phyloP scores from a whole-genome alignment of 2,888 invertebrate genomes.

The Philereme vetulata region DNA sequence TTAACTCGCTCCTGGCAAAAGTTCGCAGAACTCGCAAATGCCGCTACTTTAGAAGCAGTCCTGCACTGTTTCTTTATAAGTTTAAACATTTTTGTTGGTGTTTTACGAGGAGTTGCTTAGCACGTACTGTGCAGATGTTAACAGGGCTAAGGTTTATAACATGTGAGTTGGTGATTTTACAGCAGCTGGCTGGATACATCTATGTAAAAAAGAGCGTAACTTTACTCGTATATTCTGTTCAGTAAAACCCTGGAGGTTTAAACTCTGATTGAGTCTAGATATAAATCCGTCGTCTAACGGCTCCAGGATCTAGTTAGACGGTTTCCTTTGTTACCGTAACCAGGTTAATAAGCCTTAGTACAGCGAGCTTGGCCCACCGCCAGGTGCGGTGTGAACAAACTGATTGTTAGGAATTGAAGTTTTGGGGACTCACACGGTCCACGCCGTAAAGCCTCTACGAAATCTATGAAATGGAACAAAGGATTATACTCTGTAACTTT shows the following conservation, averaged over 20 bases:
- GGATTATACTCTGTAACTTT: too few relatives aligned
- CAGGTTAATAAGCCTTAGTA: constrained; percentile 27
- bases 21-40: constrained; percentile 28
- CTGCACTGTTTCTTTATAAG: constrained; percentile 24
- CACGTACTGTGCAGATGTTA: too few relatives aligned
- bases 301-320: constrained; percentile 17
- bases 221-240: too few relatives aligned
- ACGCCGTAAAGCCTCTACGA: constrained; percentile 10
- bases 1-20: constrained; percentile 29
- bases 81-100: constrained; percentile 31
- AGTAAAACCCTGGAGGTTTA: not conserved
- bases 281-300: constrained; percentile 11
- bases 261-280: constrained; percentile 13
- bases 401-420: constrained; percentile 23
- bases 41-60: constrained; percentile 22
- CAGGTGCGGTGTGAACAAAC: constrained; percentile 22
- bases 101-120: constrained; percentile 20
- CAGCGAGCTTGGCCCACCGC: constrained; percentile 22
- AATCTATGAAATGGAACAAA: constrained; percentile 4
- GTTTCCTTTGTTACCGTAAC: constrained; percentile 24
- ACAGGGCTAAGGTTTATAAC: too few relatives aligned
- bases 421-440: not conserved
- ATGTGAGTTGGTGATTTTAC: not conserved
- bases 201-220: too few relatives aligned
- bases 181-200: too few relatives aligned